Evolutionary conservation across 2,888 invertebrate genomes (phyloP), one percentile per base, ranked within the genome.

Genomic region (Leptinotarsa peninsularis): DNA sequence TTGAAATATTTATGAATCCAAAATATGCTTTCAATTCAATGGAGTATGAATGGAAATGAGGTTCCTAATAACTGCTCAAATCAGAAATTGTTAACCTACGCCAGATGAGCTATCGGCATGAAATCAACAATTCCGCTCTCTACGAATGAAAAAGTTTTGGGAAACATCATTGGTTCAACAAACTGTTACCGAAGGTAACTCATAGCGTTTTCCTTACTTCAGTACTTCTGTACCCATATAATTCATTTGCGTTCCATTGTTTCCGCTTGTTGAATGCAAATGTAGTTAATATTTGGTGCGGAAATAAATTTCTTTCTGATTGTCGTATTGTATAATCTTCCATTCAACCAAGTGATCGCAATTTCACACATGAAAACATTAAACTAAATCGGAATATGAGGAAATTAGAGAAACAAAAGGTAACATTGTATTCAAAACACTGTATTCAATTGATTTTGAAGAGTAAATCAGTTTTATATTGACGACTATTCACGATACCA

Each of bases 201-300:
- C n/a, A 66, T 63, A 49, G 52, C 66, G 63, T 72, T 72, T 66
- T 72, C 72, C 66, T 66, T 72, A 63, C 72, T 72, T 72, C 49
- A 72, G 72, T 72, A 52, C 66, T 33, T 72, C 66, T 63, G 33
- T 63, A 72, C 43, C 66, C 63, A 27, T 56, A 43, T 58, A 54
- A 54, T 56, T 50, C 54, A 69, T 69, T 69, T 69, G 58, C 69
- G 21, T 49, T 56, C 27, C 66, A 67, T 63, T 72, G 67, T 67
- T 72, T 72, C 67, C 56, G 67, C 58, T 70, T 49, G 70, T 70
- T 70, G n/a, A 21, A 58, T 70, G 70, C 70, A 58, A 58, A 70
- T 70, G 56, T 49, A 4, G 18, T 70, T 58, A 60, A 18, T 70
- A 70, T 56, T 58, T 49, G 49, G 49, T 50, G 70, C 70, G 49